These are phyloP conservation scores for Stenopsyche tienmushanensis DNA, from an alignment of 1,140 invertebrate species.

Conservation along the genomic window DNA sequence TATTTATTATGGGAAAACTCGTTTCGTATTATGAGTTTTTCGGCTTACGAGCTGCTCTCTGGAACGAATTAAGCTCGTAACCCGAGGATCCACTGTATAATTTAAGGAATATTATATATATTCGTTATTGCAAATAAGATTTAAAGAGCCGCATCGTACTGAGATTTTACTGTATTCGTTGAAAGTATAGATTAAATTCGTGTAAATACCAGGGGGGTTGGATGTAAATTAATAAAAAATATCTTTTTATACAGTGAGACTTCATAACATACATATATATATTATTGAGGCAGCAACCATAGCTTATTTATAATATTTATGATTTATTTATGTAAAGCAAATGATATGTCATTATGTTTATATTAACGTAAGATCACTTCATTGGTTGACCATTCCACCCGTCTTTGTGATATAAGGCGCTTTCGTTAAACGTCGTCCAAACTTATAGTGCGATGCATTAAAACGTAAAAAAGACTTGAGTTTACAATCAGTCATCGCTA, in stretches of 20 bases:
- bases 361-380: slow-evolving; percentile 32
- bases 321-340: slow-evolving; percentile 36
- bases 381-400: not conserved
- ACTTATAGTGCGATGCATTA: not conserved
- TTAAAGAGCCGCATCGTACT: too few species aligned
- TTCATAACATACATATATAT: slow-evolving; percentile 7
- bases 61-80: too few species aligned
- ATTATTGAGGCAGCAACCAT: slow-evolving; percentile 43
- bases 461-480: slow-evolving; percentile 8
- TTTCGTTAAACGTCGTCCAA: not conserved
- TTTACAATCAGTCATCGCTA: slow-evolving; percentile 16
- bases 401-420: not conserved
- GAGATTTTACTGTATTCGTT: too few species aligned
- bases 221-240: slow-evolving; percentile 21
- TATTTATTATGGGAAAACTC: too few species aligned
- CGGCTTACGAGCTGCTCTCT: too few species aligned
- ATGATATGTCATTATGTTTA: slow-evolving; percentile 40
- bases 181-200: too few species aligned
- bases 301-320: slow-evolving; percentile 22
- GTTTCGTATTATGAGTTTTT: too few species aligned
- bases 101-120: too few species aligned
- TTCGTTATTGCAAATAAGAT: too few species aligned
- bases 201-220: too few species aligned
- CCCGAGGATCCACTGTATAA: too few species aligned
- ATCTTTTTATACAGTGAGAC: slow-evolving; percentile 5